phyloP scores from a whole-genome alignment of 2,113 vertebrate genomes.

The human region DNA sequence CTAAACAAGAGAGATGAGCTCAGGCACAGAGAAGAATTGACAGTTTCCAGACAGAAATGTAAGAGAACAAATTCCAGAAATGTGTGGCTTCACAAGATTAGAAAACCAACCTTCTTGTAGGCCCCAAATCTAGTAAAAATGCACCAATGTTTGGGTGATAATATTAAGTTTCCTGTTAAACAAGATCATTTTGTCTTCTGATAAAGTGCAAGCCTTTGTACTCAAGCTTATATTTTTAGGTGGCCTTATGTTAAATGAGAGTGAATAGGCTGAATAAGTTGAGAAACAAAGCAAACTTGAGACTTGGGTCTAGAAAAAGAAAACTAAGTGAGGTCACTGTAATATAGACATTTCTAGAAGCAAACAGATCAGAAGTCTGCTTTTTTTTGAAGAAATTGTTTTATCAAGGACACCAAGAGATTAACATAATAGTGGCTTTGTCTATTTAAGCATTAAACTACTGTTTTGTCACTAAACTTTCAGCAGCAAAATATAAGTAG shows the following conservation, averaged over 20 bases:
- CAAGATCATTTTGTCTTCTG: not conserved
- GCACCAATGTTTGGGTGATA: not conserved
- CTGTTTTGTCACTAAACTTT: not conserved
- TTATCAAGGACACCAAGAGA: not conserved
- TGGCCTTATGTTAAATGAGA: not conserved
- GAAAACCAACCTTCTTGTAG: not conserved
- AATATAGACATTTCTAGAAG: not conserved
- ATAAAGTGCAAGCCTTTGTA: not conserved
- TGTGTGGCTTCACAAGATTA: not conserved
- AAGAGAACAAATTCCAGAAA: not conserved
- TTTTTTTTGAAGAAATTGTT: not conserved
- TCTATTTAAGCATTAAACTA: not conserved
- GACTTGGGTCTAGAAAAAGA: not conserved
- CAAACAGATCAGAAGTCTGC: not conserved
- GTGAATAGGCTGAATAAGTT: not conserved
- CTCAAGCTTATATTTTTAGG: not conserved
- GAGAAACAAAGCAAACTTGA: not conserved
- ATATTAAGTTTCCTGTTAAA: not conserved
- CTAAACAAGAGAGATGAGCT: conserved; percentile 14
- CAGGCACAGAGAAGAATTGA: not conserved
- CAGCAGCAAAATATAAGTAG: not conserved
- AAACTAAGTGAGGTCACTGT: not conserved
- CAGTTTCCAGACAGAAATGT: conserved; percentile 34
- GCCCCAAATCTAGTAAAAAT: not conserved
- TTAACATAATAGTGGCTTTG: not conserved